Evolutionary conservation across 2,888 invertebrate genomes (phyloP).

Genomic region (Volucella inanis): DNA sequence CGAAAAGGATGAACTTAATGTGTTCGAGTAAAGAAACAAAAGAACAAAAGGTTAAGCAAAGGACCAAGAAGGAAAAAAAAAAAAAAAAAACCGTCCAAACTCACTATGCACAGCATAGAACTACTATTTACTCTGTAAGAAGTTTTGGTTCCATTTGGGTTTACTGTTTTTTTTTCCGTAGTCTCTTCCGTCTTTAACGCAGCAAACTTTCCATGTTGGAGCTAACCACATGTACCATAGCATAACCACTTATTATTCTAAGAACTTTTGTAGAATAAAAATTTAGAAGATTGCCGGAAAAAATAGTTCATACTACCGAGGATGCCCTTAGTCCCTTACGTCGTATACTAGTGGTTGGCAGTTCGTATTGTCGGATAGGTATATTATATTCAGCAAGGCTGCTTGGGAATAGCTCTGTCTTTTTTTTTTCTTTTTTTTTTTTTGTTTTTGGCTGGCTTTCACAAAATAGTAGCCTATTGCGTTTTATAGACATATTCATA

Average conservation of each 20-base stretch:
- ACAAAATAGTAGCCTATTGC: not conserved
- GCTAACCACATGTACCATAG: constrained; percentile 34
- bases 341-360: not conserved
- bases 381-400: not conserved
- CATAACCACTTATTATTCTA: constrained; percentile 52
- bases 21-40: constrained; percentile 66
- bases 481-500: constrained; percentile 9
- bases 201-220: constrained; percentile 26
- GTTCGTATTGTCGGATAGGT: constrained; percentile 9
- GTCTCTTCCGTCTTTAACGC: constrained; percentile 8
- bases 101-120: constrained; percentile 40
- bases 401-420: not conserved
- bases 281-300: constrained; percentile 44
- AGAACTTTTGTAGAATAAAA: constrained; percentile 51
- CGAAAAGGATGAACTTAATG: constrained; percentile 70
- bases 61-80: not conserved
- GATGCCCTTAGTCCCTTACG: constrained; percentile 15
- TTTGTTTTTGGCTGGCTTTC: not conserved
- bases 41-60: constrained; percentile 1
- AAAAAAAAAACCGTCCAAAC: constrained; percentile 24
- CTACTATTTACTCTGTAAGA: constrained; percentile 55
- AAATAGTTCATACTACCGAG: constrained; percentile 28
- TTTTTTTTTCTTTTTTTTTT: too few relatives aligned
- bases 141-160: constrained; percentile 38
- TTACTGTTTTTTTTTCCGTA: not conserved